Evolutionary conservation across 1,140 invertebrate genomes (phyloP).

Genomic region (Papilio aristodemus): DNA sequence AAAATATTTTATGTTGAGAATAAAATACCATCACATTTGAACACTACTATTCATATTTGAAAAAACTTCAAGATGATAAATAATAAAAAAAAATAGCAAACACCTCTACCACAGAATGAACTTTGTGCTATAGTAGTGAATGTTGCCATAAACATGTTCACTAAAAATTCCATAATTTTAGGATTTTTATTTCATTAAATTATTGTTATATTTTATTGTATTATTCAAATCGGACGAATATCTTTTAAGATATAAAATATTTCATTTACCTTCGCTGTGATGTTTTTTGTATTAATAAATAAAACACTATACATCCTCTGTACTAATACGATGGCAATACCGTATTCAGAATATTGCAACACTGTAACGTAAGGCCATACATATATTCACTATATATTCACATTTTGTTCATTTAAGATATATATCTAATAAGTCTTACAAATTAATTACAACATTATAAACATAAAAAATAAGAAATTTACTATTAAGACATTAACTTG

Average conservation of each 20-base stretch:
- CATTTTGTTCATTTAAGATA: conserved; percentile 17
- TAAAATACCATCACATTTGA: neutral
- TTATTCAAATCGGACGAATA: conserved; percentile 24
- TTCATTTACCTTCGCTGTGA: conserved; percentile 12
- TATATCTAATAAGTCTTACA: conserved; percentile 20
- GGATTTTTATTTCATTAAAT: neutral
- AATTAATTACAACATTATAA: conserved; percentile 16
- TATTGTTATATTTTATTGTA: neutral
- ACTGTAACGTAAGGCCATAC: conserved; percentile 30
- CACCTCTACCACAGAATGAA: conserved; percentile 1
- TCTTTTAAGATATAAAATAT: conserved; percentile 27
- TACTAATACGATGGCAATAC: conserved; percentile 27
- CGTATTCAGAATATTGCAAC: conserved; percentile 25
- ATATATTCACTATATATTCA: conserved; percentile 25
- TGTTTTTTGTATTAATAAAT: conserved; percentile 18
- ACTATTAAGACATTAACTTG: neutral
- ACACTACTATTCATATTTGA: too few relatives aligned
- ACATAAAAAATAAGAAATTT: neutral
- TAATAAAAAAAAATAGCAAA: too few relatives aligned
- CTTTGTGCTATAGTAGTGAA: conserved; percentile 4
- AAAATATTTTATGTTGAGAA: neutral
- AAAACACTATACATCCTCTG: conserved; percentile 27
- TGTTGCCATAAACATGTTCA: conserved; percentile 4
- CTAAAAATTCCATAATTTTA: neutral
- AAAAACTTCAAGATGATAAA: too few relatives aligned